phyloP scores from a whole-genome alignment of 1,140 invertebrate species.

The Brachionus paranguensis region DNA sequence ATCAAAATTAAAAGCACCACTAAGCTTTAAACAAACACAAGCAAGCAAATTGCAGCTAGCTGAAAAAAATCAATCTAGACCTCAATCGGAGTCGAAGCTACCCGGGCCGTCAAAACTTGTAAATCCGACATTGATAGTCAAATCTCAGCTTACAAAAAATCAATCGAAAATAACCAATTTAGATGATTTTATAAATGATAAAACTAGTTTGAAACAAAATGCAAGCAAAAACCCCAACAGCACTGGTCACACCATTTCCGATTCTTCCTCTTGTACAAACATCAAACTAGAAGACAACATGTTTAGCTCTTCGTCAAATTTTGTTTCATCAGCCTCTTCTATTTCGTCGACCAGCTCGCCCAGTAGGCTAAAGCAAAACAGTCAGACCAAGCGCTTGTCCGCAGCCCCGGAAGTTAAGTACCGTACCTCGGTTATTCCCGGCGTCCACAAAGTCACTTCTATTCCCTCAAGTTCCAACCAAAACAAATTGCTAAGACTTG shows the following conservation, averaged over 20 bases:
- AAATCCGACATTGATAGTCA: not conserved
- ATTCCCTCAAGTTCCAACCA: not conserved
- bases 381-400: not conserved
- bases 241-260: not conserved
- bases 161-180: not conserved
- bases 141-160: slow-evolving; percentile 23
- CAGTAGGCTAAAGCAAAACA: not conserved
- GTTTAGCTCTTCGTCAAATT: not conserved
- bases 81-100: not conserved
- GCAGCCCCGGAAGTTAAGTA: not conserved
- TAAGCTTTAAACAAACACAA: slow-evolving; percentile 31
- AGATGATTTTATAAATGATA: not conserved
- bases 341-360: slow-evolving; percentile 1
- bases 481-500: not conserved
- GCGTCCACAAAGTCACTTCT: not conserved
- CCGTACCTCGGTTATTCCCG: not conserved
- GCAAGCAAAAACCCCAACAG: not conserved
- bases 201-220: not conserved
- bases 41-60: not conserved
- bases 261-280: not conserved
- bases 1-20: slow-evolving; percentile 39
- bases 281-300: not conserved
- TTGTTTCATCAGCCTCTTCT: slow-evolving; percentile 8
- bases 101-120: not conserved
- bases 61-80: not conserved